phyloP scores from a whole-genome alignment of 2,888 invertebrate species.

The Ophraella communa region DNA sequence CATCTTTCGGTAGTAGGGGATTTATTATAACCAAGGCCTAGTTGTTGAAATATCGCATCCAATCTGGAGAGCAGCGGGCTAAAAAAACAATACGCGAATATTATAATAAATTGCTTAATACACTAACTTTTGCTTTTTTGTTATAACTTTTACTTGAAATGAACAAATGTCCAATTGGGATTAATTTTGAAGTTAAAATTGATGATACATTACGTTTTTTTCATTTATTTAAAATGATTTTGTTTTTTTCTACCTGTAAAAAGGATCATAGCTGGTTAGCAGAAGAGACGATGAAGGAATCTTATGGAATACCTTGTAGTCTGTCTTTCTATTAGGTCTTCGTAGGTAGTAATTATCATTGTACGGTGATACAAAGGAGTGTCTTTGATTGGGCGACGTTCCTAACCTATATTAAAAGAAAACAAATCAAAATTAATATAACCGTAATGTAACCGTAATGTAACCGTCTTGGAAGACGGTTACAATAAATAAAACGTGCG shows the following conservation, averaged over 20 bases:
- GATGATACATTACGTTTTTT: no score
- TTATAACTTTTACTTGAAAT: no score
- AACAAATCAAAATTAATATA: background rate
- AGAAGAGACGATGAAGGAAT: conserved; percentile 83
- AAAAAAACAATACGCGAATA: background rate
- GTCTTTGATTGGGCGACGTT: conserved; percentile 65
- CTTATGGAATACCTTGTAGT: conserved; percentile 86
- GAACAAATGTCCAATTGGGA: no score
- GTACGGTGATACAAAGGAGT: conserved; percentile 67
- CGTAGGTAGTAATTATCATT: conserved; percentile 68
- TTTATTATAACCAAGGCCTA: conserved; percentile 65
- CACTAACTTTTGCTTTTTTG: no score
- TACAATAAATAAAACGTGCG: no score
- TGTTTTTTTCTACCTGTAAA: conserved; percentile 65
- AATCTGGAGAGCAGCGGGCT: conserved; percentile 83
- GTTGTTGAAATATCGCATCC: conserved; percentile 80
- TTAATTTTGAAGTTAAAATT: no score
- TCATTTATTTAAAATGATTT: no score
- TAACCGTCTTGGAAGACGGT: no score
- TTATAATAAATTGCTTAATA: background rate
- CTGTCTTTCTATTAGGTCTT: conserved; percentile 64
- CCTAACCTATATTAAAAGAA: conserved; percentile 60
- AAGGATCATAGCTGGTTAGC: conserved; percentile 86
- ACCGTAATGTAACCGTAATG: background rate
- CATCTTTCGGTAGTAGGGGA: conserved; percentile 71